Evolutionary conservation across 2,113 vertebrate genomes (phyloP).

Genomic region (Mormyrus iriodes): DNA sequence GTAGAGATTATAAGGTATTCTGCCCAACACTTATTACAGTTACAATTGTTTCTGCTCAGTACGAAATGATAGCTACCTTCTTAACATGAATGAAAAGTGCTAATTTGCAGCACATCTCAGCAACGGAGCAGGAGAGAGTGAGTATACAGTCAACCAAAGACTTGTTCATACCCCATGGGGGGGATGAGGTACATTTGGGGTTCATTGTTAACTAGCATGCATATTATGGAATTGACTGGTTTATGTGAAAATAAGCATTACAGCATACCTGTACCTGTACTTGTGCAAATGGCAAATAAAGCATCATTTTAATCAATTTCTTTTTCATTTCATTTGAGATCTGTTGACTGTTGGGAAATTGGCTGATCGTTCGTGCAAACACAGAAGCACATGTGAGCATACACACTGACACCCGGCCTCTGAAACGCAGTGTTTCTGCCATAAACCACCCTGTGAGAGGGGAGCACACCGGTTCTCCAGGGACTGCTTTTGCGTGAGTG

Average conservation of each 20-base stretch:
- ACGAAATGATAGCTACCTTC: neutral
- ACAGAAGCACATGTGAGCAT: neutral
- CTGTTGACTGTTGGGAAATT: neutral
- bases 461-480: neutral
- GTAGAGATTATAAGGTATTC: neutral
- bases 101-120: neutral
- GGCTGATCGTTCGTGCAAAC: neutral
- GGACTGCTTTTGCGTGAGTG: neutral
- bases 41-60: neutral
- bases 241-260: neutral
- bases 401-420: slow-evolving; percentile 12
- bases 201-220: neutral
- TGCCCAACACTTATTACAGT: neutral
- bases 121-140: neutral
- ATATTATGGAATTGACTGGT: neutral
- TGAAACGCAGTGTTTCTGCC: neutral
- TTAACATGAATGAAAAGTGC: neutral
- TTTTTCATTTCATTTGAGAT: neutral
- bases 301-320: neutral
- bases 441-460: neutral
- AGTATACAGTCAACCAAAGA: neutral
- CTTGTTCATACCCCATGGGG: neutral
- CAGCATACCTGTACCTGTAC: neutral
- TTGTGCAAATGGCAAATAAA: neutral
- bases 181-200: neutral